Evolutionary conservation across 2,888 invertebrate genomes (phyloP).

Genomic region (Danaus chrysippus): DNA sequence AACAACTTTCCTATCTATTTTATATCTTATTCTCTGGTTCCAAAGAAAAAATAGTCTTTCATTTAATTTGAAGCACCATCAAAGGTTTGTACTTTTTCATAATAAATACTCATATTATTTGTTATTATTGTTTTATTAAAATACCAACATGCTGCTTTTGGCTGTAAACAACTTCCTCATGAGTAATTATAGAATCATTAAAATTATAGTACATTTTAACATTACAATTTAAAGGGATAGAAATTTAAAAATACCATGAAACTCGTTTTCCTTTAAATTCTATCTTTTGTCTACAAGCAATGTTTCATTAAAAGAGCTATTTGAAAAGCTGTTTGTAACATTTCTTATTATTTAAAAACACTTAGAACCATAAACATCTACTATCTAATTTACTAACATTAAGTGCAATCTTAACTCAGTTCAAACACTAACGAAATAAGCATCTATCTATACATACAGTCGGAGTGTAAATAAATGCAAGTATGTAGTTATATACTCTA

Average conservation of each 20-base stretch:
- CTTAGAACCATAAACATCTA: neutral
- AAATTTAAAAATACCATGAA: constrained; percentile 12
- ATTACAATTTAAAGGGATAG: constrained; percentile 1
- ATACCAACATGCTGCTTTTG: too few relatives aligned
- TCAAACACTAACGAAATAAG: too few relatives aligned
- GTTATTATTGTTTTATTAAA: neutral
- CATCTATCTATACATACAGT: too few relatives aligned
- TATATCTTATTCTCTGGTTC: neutral
- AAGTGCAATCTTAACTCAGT: too few relatives aligned
- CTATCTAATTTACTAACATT: neutral
- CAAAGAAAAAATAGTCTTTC: neutral
- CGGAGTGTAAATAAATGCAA: neutral
- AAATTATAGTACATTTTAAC: neutral
- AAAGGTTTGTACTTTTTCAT: neutral
- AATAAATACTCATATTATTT: neutral
- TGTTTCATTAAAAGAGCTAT: constrained; percentile 21
- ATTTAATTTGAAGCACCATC: neutral
- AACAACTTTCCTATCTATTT: neutral
- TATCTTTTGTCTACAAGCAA: constrained; percentile 21
- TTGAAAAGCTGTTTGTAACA: constrained; percentile 20
- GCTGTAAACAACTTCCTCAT: too few relatives aligned
- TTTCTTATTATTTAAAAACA: constrained; percentile 23
- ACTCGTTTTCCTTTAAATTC: constrained; percentile 17
- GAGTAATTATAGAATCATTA: neutral
- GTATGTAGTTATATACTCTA: neutral